Conservation (phyloP, 2,888 invertebrate genomes). For the Selenia dentaria region DNA sequence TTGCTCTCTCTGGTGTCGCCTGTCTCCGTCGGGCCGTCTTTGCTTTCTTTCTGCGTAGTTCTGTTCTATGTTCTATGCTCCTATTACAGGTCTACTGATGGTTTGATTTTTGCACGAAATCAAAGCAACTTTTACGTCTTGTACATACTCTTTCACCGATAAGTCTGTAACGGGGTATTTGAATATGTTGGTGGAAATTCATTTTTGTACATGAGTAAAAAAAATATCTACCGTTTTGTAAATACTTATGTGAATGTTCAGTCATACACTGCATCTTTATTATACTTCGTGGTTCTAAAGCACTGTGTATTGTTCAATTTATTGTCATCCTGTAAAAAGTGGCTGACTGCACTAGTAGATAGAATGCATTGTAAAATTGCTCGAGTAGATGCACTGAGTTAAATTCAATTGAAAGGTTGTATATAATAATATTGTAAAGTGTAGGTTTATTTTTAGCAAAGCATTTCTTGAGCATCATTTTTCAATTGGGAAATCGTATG, state of each 20-base stretch:
- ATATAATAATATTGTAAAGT: neutral
- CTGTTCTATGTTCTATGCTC: constrained; percentile 43
- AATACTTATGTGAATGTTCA: constrained; percentile 31
- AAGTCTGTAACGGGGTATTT: neutral
- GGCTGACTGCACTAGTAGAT: constrained; percentile 35
- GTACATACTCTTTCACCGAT: constrained; percentile 19
- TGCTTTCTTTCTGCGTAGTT: constrained; percentile 67
- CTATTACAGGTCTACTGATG: constrained; percentile 30
- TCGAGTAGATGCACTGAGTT: constrained; percentile 33
- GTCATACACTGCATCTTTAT: constrained; percentile 4
- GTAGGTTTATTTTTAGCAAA: constrained; percentile 5
- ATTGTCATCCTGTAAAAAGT: constrained; percentile 14
- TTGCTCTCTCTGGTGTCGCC: constrained; percentile 61
- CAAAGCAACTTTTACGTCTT: constrained; percentile 21
- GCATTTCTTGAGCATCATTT: constrained; percentile 8
- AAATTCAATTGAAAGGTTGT: constrained; percentile 19
- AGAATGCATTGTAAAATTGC: constrained; percentile 49
- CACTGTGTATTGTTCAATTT: constrained; percentile 10
- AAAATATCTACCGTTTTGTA: constrained; percentile 10
- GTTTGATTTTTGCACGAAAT: constrained; percentile 28
- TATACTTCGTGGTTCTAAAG: constrained; percentile 8
- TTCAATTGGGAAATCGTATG: constrained; percentile 1
- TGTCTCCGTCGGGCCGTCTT: constrained; percentile 50
- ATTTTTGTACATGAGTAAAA: neutral
- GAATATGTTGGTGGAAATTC: constrained; percentile 1